Evolutionary conservation across 2,888 invertebrate species (phyloP), one percentile per base, ranked within the genome.

Genomic region (Hirtodrosophila duncani): DNA sequence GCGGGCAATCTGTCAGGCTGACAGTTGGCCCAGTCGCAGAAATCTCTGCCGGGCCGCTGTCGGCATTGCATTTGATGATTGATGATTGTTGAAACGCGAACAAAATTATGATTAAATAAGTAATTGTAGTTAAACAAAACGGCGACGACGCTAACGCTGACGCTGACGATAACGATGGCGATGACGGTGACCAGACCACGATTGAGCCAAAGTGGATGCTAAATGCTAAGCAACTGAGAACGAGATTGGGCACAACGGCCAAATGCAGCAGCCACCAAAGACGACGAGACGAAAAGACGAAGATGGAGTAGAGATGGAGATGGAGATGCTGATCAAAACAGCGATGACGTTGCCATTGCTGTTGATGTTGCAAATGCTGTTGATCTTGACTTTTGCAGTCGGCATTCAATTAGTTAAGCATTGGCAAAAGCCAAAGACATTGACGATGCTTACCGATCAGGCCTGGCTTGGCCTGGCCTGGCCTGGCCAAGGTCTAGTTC

Each of bases 61-160:
- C 81, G 82, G 81, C 77, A 77, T 70, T 77, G 82, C 75, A 81
- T 80, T 83, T 74, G 70, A 83, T 83, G 83, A 83, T 84, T 83
- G 84, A 83, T 83, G 83, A 82, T 81, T 82, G 81, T 67, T 77
- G 82, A 81, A 83, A 82, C 81, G 81, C 79, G 82, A 81, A 81
- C 72, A 70, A 81, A 77, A 82, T 79, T 82, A 83, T 82, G 82
- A 83, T 82, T 81, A 81, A 83, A 82, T 82, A 83, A 83, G 81
- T 79, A 83, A 82, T 77, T 80, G 82, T 74, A 63, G 67, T 61
- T 71, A 66, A 81, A 69, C 80, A 77, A 74, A 77, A 77, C 66
- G 65, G 63, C 62, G 61, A 50, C 33, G 39, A 39, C 39, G 18
- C 17, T 26, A 33, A 16, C 36, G 6, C 3, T 11, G 11, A 27